Percentiles rank a stretch among this genome's conserved stretches.
phyloP scores from a whole-genome alignment of 2,797 vertebrate species.

The Danio choprae region DNA sequence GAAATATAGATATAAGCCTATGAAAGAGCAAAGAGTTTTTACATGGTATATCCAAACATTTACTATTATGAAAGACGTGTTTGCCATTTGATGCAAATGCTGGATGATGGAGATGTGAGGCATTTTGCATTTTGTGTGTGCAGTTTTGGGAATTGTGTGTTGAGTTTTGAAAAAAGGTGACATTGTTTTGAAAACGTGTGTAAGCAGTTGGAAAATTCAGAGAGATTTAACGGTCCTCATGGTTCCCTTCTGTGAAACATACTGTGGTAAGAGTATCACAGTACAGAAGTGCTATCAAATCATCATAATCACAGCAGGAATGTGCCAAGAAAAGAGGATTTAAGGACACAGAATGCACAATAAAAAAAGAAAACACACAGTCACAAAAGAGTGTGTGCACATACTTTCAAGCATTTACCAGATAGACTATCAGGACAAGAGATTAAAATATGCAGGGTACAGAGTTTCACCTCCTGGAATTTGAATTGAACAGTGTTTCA shows the following conservation, averaged over 20 bases:
- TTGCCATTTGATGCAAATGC: no score
- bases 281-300: neutral
- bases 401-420: neutral
- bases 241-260: neutral
- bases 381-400: neutral
- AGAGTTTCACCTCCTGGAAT: neutral
- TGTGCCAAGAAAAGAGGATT: neutral
- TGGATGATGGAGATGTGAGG: no score
- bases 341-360: neutral
- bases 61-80: no score
- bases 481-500: neutral
- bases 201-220: no score
- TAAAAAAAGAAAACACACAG: neutral
- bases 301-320: neutral
- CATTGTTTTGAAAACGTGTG: no score
- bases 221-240: neutral
- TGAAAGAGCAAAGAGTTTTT: no score
- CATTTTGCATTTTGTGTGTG: no score
- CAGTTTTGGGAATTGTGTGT: no score
- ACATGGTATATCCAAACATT: no score
- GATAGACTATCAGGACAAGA: neutral
- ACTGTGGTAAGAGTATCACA: neutral
- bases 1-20: no score
- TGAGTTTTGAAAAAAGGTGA: no score
- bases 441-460: neutral